Conservation (phyloP, 2,888 invertebrate species). For the Euproctis similis region DNA sequence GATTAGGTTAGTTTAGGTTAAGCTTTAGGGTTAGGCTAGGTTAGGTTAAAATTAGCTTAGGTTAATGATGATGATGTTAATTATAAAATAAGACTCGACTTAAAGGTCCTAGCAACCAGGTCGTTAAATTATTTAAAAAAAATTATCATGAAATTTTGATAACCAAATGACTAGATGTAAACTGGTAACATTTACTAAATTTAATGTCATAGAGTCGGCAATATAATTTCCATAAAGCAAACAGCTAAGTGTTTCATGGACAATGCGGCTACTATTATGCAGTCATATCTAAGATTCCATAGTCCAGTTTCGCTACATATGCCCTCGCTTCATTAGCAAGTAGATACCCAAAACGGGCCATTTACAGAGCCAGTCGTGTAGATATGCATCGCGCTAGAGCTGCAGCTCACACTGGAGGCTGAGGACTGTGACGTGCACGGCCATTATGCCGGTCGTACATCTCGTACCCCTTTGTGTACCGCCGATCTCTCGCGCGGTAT, state of each 20-base stretch:
- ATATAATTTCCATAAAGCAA: slow-evolving; percentile 45
- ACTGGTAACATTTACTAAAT: slow-evolving; percentile 7
- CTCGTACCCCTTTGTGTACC: slow-evolving; percentile 68
- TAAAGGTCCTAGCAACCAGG: too few species aligned
- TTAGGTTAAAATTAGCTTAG: too few species aligned
- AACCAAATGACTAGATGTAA: slow-evolving; percentile 5
- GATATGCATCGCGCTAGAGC: slow-evolving; percentile 68
- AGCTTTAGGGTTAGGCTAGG: too few species aligned
- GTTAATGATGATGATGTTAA: too few species aligned
- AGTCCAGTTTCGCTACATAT: slow-evolving; percentile 58
- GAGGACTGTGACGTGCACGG: slow-evolving; percentile 59
- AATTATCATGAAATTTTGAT: too few species aligned
- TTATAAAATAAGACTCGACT: too few species aligned
- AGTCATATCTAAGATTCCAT: slow-evolving; percentile 62
- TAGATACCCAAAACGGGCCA: slow-evolving; percentile 71
- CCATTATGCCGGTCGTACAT: slow-evolving; percentile 66
- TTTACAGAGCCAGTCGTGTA: slow-evolving; percentile 67
- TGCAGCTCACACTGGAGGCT: slow-evolving; percentile 36
- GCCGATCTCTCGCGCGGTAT: slow-evolving; percentile 64
- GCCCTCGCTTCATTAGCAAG: slow-evolving; percentile 68
- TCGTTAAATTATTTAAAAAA: too few species aligned
- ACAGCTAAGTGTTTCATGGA: slow-evolving; percentile 40
- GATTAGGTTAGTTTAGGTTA: too few species aligned
- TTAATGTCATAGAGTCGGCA: slow-evolving; percentile 19
- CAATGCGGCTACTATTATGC: slow-evolving; percentile 51